Evolutionary conservation across 2,113 vertebrate species (phyloP).

Genomic region (Ploceus nigricollis): DNA sequence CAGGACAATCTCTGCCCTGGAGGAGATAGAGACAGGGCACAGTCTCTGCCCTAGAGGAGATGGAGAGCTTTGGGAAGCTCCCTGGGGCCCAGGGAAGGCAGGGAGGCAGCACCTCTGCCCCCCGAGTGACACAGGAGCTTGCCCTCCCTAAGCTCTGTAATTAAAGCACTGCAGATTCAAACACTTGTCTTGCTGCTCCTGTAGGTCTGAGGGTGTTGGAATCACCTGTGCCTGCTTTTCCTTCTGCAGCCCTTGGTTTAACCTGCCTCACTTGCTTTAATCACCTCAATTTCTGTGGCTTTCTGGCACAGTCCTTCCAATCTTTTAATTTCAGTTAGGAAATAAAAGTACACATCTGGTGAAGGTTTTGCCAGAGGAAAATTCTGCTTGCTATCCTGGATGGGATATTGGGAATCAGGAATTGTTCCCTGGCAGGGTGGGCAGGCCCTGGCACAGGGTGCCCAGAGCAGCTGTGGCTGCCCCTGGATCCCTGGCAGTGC

Average conservation of each 20-base stretch:
- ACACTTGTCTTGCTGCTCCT: neutral
- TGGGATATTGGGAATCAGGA: neutral
- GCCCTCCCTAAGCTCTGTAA: neutral
- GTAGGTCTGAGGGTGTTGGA: neutral
- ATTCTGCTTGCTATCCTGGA: neutral
- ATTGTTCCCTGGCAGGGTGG: neutral
- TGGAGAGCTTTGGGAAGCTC: neutral
- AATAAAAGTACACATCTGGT: neutral
- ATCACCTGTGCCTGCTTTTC: neutral
- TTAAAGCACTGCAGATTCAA: neutral
- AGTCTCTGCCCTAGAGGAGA: neutral
- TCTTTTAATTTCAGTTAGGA: neutral
- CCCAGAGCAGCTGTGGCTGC: neutral
- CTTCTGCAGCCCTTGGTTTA: neutral
- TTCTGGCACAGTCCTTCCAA: rapidly evolving
- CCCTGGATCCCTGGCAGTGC: neutral
- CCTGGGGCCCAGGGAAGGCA: neutral
- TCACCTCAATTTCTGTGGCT: rapidly evolving
- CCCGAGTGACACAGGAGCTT: rapidly evolving
- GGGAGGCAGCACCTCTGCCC: neutral
- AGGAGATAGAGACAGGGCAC: neutral
- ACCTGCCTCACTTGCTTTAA: neutral
- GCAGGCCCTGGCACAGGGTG: rapidly evolving
- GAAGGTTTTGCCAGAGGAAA: neutral
- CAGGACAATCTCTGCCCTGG: neutral